Evolutionary conservation across 2,113 vertebrate species (phyloP).

Genomic region (cat (Felis catus)): DNA sequence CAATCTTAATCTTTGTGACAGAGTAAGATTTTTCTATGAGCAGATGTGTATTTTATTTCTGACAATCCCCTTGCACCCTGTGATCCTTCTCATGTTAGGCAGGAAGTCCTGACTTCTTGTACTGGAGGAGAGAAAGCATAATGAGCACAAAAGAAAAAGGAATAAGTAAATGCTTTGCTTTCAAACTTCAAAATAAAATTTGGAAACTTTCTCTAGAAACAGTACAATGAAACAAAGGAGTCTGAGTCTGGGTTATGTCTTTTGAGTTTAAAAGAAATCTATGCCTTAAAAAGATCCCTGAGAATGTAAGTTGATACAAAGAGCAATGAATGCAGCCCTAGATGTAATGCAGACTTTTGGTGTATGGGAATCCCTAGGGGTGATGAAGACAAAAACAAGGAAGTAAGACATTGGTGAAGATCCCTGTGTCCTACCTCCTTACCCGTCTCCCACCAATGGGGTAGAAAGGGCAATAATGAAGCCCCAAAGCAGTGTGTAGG

Average conservation of each 20-base stretch:
- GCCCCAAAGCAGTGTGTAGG: not conserved
- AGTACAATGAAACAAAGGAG: not conserved
- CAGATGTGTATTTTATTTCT: not conserved
- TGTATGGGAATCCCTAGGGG: not conserved
- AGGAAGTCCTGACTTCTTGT: not conserved
- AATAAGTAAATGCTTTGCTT: not conserved
- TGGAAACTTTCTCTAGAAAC: not conserved
- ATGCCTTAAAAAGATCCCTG: not conserved
- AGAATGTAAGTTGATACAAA: not conserved
- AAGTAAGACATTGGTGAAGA: not conserved
- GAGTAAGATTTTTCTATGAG: not conserved
- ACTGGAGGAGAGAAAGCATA: not conserved
- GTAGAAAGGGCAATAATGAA: not conserved
- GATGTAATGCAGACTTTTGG: not conserved
- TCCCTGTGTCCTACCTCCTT: not conserved
- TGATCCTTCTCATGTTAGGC: not conserved
- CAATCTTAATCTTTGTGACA: not conserved
- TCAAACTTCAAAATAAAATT: not conserved
- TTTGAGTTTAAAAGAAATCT: not conserved
- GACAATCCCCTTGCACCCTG: not conserved
- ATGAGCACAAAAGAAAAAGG: not conserved
- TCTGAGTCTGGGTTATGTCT: not conserved
- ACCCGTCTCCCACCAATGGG: fast-evolving
- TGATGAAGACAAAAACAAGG: not conserved
- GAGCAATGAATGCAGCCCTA: not conserved